Base-by-base conservation (phyloP, 1,140 invertebrate genomes). In the Microplitis mediator region DNA sequence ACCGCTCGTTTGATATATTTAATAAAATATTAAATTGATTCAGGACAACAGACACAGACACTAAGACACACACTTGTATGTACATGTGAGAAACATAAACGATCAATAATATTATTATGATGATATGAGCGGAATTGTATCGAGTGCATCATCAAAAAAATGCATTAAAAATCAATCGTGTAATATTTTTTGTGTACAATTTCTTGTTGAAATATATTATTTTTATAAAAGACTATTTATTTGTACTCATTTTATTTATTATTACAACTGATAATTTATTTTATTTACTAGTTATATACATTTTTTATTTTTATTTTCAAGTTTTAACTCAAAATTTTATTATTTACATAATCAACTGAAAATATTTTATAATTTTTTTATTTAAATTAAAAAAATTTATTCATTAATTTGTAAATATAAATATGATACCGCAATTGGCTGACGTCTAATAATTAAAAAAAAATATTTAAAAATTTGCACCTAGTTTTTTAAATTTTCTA, bases 111-210 rank as follows among this genome's bases (percentile, higher is more conserved):
- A 39, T n/a, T 52, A n/a, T 8, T n/a, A 45, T 45, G 39, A 45
- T 45, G 39, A 45, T 39, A 35, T 23, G 39, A 51, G 67, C 31
- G 31, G 31, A 74, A 65, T 70, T 54, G 54, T 70, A 70, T 60
- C 56, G 73, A 74, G 51, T 54, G 69, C 61, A 74, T 66, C 60
- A 69, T 64, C 35, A 73, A 69, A 70, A 23, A 67, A 69, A 34
- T 69, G 74, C 74, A 69, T 66, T 45, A 58, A 63, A 75, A 75
- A 72, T 75, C 67, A 72, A 72, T 71, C 74, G 67, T 75, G 74
- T 75, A 75, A 75, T 75, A 75, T 75, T 75, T 75, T 75, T 75
- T 75, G 71, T 75, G 74, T 75, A 75, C 74, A 75, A 75, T 75
- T 75, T 72, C 74, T 75, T 72, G 74, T 75, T 75, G 74, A 75